Conservation (phyloP, 2,113 vertebrate species). For the Jacana jacana region DNA sequence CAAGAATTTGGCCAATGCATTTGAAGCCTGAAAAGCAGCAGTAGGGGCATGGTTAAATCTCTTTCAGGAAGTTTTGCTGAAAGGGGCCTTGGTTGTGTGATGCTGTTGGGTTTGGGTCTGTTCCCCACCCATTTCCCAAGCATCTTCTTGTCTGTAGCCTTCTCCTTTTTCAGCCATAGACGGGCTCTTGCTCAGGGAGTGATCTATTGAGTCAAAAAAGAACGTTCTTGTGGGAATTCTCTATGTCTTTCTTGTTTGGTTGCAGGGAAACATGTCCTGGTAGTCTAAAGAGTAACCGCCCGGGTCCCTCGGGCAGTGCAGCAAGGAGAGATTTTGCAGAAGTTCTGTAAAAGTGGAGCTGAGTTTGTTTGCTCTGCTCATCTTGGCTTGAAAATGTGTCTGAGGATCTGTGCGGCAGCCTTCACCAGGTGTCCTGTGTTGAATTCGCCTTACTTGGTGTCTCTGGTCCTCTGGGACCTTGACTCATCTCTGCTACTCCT, state of each 20-base stretch:
- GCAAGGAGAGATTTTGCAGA: not conserved
- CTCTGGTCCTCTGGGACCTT: not conserved
- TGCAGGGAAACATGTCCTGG: not conserved
- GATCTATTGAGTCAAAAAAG: not conserved
- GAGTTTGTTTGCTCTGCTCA: not conserved
- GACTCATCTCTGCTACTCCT: not conserved
- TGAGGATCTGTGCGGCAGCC: not conserved
- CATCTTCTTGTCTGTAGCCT: not conserved
- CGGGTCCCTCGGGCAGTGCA: not conserved
- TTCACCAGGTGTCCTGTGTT: fast-evolving
- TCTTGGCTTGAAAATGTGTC: not conserved
- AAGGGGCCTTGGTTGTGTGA: not conserved
- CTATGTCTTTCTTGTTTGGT: not conserved
- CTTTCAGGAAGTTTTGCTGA: not conserved
- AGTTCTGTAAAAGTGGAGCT: not conserved
- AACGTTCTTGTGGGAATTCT: not conserved
- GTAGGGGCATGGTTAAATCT: not conserved
- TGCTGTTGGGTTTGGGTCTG: conserved; percentile 6
- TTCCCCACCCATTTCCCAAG: not conserved
- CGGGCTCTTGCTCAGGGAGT: fast-evolving
- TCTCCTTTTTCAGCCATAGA: not conserved
- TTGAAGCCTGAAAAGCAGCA: not conserved
- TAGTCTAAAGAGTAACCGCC: not conserved
- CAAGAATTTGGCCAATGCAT: not conserved
- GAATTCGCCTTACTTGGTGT: not conserved